A percentile compares a stretch with the other conserved stretches of the same genome.
Conservation (phyloP, 2,888 invertebrate species). For the Pristionchus japonicus region DNA sequence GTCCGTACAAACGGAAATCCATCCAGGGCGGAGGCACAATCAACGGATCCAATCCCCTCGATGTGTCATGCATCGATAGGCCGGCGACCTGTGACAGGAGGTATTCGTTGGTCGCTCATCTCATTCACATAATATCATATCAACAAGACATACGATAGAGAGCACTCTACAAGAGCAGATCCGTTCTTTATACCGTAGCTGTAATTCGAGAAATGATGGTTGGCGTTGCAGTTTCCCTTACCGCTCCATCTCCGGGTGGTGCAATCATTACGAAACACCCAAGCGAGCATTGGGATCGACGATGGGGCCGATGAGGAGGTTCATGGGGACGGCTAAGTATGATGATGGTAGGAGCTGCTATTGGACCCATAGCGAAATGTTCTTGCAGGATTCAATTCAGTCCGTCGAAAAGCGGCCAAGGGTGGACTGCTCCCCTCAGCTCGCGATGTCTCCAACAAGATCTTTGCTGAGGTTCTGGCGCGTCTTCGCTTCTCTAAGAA, state of each 20-base stretch:
- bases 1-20: too few species aligned
- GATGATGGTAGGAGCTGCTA: constrained; percentile 75
- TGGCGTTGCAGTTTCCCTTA: constrained; percentile 46
- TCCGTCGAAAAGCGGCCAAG: neutral
- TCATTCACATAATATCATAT: too few species aligned
- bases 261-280: constrained; percentile 87
- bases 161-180: too few species aligned
- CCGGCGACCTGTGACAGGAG: neutral
- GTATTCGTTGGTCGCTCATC: too few species aligned
- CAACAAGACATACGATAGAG: too few species aligned
- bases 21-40: neutral
- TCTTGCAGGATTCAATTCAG: constrained; percentile 32
- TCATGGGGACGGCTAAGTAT: constrained; percentile 85
- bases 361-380: neutral
- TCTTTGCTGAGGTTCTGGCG: constrained; percentile 29
- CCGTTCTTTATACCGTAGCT: too few species aligned
- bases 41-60: neutral
- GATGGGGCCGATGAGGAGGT: constrained; percentile 86
- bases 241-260: constrained; percentile 83
- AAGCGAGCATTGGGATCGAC: constrained; percentile 81
- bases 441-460: constrained; percentile 32
- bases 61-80: neutral
- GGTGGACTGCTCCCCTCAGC: constrained; percentile 6
- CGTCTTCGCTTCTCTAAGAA: too few species aligned
- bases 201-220: too few species aligned